Evolutionary conservation across 2,888 invertebrate genomes (phyloP).

Genomic region (Entomobrya proxima): DNA sequence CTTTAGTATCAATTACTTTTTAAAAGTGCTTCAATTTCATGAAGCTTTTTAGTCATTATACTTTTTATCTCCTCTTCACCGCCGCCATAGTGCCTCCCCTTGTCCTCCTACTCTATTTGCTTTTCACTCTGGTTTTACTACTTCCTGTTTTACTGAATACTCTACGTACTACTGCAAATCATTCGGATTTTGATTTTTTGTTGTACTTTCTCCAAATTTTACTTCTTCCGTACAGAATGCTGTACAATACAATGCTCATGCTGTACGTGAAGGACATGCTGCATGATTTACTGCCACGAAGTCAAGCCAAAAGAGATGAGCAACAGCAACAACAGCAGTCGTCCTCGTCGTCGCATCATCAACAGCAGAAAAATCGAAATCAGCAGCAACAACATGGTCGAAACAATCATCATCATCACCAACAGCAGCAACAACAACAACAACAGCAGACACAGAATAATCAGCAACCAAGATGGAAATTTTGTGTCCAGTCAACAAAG

Average conservation of each 20-base stretch:
- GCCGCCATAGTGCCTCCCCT: not conserved
- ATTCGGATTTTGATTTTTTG: constrained; percentile 17
- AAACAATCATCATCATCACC: constrained; percentile 77
- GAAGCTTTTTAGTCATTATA: constrained; percentile 6
- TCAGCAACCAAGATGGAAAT: constrained; percentile 73
- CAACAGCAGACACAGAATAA: constrained; percentile 31
- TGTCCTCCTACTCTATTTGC: constrained; percentile 3
- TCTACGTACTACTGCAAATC: not conserved
- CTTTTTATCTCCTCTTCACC: not conserved
- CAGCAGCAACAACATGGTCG: constrained; percentile 54
- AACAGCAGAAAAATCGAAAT: constrained; percentile 31
- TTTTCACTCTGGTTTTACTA: not conserved
- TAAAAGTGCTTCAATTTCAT: not conserved
- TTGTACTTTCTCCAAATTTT: too few species aligned
- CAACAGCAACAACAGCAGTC: constrained; percentile 28
- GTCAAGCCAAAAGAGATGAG: constrained; percentile 73
- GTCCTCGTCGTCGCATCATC: too few species aligned
- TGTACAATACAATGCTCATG: constrained; percentile 79
- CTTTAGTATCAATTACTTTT: constrained; percentile 4
- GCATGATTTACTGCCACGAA: constrained; percentile 78
- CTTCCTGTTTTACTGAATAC: not conserved
- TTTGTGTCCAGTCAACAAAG: constrained; percentile 76
- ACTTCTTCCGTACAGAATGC: constrained; percentile 77
- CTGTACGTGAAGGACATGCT: constrained; percentile 79
- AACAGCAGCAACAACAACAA: not conserved